A percentile compares a stretch with the other conserved stretches of the same genome.
These are phyloP conservation scores for Alligator sinensis DNA, from an alignment of 2,113 vertebrate species.

Conservation along the genomic window DNA sequence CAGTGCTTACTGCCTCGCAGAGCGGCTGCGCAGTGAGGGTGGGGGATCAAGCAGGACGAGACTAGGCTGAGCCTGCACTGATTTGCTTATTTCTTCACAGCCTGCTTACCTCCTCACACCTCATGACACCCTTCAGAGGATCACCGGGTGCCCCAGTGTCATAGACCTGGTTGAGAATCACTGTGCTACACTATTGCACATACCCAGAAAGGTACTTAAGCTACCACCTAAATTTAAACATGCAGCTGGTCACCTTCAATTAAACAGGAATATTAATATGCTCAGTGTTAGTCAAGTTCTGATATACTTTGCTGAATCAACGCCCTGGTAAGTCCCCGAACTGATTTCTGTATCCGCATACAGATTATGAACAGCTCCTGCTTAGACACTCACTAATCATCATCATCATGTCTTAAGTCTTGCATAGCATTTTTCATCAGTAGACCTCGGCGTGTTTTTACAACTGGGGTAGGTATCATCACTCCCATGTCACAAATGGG, in stretches of 20 bases:
- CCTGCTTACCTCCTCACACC: too few relatives aligned
- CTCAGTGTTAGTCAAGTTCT: neutral
- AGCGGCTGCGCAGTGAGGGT: too few relatives aligned
- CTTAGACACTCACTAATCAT: neutral
- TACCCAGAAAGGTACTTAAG: neutral
- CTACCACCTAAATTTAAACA: neutral
- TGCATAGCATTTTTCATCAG: neutral
- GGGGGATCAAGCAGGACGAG: too few relatives aligned
- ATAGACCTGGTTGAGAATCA: too few relatives aligned
- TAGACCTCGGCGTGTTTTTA: neutral
- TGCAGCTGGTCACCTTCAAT: neutral
- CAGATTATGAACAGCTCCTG: neutral
- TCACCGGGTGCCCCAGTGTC: too few relatives aligned
- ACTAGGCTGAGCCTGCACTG: too few relatives aligned
- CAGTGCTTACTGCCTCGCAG: too few relatives aligned
- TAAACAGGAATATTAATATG: neutral
- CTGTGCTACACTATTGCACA: too few relatives aligned
- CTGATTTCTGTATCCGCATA: neutral
- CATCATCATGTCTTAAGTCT: too few relatives aligned
- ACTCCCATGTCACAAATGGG: neutral
- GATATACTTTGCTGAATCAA: neutral
- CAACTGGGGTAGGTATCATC: neutral
- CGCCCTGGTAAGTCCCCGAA: fast-evolving
- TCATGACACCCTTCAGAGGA: too few relatives aligned
- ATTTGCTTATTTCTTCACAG: too few relatives aligned